phyloP scores from a whole-genome alignment of 2,888 invertebrate species.

The Chrysotoxum bicinctum region DNA sequence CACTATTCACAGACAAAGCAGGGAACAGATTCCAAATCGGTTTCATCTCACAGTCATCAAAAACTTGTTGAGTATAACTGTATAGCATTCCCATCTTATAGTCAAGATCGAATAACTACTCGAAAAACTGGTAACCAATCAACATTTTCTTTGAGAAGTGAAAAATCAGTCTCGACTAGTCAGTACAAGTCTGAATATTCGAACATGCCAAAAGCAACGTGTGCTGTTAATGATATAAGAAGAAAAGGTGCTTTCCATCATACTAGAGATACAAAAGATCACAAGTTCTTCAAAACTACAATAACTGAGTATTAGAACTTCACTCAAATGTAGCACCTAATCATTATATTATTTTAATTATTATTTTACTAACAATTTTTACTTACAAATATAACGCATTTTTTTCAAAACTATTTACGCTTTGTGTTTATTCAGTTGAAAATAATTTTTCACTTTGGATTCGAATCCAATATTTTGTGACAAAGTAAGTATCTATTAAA shows the following conservation, averaged over 20 bases:
- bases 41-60: conserved; percentile 58
- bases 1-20: conserved; percentile 88
- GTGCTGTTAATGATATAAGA: conserved; percentile 90
- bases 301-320: conserved; percentile 32
- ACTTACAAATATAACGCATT: neutral
- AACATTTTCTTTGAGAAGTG: conserved; percentile 89
- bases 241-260: conserved; percentile 91
- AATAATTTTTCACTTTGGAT: too few relatives aligned
- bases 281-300: conserved; percentile 88
- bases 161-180: conserved; percentile 83
- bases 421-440: neutral
- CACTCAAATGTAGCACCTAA: neutral
- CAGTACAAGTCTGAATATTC: conserved; percentile 90
- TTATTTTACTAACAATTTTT: conserved; percentile 6
- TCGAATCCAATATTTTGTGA: too few relatives aligned
- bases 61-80: conserved; percentile 73
- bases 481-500: too few relatives aligned
- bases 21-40: conserved; percentile 82
- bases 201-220: conserved; percentile 87
- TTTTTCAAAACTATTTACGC: neutral
- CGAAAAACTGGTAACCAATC: conserved; percentile 87
- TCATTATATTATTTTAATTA: neutral
- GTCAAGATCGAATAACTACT: conserved; percentile 75
- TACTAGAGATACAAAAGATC: conserved; percentile 91
- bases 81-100: conserved; percentile 77